phyloP scores from a whole-genome alignment of 2,797 vertebrate species.

The Petrocephalus sullivani region DNA sequence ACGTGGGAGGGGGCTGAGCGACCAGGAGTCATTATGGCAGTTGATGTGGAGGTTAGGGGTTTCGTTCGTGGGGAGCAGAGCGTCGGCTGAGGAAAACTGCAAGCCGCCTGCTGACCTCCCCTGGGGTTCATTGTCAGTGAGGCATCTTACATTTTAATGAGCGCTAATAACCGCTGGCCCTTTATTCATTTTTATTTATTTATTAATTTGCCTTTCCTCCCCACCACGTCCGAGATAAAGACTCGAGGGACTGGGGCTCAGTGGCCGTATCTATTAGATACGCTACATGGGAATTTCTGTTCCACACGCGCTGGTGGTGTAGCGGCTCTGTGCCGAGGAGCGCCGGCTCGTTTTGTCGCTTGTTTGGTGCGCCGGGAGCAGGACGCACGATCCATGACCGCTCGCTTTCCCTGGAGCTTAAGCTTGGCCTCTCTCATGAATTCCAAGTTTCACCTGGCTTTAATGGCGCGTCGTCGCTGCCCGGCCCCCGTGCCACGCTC shows the following conservation, averaged over 20 bases:
- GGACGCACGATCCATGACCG: background rate
- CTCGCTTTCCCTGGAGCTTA: background rate
- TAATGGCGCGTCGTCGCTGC: background rate
- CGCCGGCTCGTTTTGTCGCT: background rate
- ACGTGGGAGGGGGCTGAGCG: constrained; percentile 14
- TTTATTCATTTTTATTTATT: constrained; percentile 51
- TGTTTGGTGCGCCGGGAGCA: background rate
- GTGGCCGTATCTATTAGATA: background rate
- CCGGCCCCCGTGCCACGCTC: background rate
- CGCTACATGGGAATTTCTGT: constrained; percentile 11
- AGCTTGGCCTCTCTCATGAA: constrained; percentile 4
- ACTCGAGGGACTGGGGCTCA: background rate
- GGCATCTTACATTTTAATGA: constrained; percentile 67
- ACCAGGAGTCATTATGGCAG: constrained; percentile 40
- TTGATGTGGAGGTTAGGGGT: constrained; percentile 55
- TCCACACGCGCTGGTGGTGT: background rate
- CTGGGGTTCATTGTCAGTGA: constrained; percentile 53
- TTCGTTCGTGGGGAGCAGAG: constrained; percentile 44
- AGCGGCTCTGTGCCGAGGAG: background rate
- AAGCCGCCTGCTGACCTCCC: constrained; percentile 17
- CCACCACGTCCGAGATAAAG: background rate
- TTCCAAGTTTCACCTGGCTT: background rate
- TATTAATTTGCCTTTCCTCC: constrained; percentile 43
- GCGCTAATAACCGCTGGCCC: constrained; percentile 56
- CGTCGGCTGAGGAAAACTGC: background rate